Evolutionary conservation across 2,797 vertebrate genomes (phyloP), one percentile per base, ranked within the genome.

Genomic region (Sebastes hubbsi): DNA sequence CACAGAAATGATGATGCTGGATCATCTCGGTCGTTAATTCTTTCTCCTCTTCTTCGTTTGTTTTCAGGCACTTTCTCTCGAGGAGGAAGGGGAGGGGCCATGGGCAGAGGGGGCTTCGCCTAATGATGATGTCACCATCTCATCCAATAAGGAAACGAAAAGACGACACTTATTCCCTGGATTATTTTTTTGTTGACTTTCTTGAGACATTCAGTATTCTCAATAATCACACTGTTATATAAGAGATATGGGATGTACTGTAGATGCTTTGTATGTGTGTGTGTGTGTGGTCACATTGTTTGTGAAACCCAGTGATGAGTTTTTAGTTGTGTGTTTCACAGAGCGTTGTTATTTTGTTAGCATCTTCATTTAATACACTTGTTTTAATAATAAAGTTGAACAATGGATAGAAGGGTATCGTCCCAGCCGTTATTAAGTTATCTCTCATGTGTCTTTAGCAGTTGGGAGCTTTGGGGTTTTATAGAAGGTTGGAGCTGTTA

Each of bases 301-400:
- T 32, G 18, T 66, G 42, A 63, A 36, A 61, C 61, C 65, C 60
- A 63, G 18, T 4, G 9, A 68, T 4, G 9, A 68, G 14, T 55
- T 69, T 80, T 70, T 54, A 69, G 22, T 68, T 30, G 18, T 30
- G 18, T 79, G 82, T 71, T 55, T 60, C 2, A 68, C 20, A 75
- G 32, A 38, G 24, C 10, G 38, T 77, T 90, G 14, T 77, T 1
- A 73, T 68, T 65, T 72, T 82, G 32, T 87, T 38, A 34, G 32
- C 70, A 49, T 30, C 3, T 71, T 62, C 8, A 68, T 18, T 46
- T 46, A 46, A 46, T 78, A 72, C 25, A 68, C 5, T 11, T 86
- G 83, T 84, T 91, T 85, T 83, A 77, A 63, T 78, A 92, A 92
- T 92, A 92, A 92, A 93, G 80, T 66, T 14, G 13, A 81, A 70